A percentile compares a stretch with the other conserved stretches of the same genome.
Evolutionary conservation across 2,797 vertebrate genomes (phyloP).

Genomic region (Ambastaia sidthimunki): DNA sequence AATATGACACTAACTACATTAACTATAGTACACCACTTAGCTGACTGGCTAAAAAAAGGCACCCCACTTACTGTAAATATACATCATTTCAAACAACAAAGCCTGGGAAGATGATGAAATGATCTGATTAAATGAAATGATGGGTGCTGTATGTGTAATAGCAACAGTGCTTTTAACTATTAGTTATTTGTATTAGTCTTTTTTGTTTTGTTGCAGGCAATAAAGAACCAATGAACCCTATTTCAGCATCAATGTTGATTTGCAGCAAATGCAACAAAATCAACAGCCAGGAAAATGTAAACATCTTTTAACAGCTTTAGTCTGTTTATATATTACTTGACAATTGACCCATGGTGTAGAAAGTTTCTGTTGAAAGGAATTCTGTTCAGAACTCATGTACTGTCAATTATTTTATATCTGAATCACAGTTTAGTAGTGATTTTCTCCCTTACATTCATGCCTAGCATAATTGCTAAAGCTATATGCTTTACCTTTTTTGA

Average conservation of each 20-base stretch:
- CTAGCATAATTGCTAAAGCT: not conserved
- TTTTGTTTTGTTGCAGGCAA: not conserved
- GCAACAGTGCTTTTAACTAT: not conserved
- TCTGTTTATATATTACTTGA: not conserved
- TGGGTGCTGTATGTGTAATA: not conserved
- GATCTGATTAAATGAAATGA: not conserved
- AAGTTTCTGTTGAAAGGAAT: not conserved
- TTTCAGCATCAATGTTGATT: not conserved
- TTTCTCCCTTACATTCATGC: not conserved
- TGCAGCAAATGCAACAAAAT: not conserved
- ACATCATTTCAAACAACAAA: not conserved
- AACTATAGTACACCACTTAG: slow-evolving; percentile 5
- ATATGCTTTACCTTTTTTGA: not conserved
- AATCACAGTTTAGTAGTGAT: not conserved
- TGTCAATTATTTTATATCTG: too few species aligned
- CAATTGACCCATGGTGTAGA: not conserved
- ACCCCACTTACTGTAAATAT: not conserved
- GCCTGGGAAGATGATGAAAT: not conserved
- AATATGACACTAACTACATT: not conserved
- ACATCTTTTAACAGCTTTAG: not conserved
- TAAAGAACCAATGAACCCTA: not conserved
- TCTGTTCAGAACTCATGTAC: not conserved
- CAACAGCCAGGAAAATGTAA: too few species aligned
- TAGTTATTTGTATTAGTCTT: not conserved
- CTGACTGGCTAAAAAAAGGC: not conserved